Evolutionary conservation across 2,888 invertebrate genomes (phyloP).

Genomic region (Dinocampus coccinellae): DNA sequence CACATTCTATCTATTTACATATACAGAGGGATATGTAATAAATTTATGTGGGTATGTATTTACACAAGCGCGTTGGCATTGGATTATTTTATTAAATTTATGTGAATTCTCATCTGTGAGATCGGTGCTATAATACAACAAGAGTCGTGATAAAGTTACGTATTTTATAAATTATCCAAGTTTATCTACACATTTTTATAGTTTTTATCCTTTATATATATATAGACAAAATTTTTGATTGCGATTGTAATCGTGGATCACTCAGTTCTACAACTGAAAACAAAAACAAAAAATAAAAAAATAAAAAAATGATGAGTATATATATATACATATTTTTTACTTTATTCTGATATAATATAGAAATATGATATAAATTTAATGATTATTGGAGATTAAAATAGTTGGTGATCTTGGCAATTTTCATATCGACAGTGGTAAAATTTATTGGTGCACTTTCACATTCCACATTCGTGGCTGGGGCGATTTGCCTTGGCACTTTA

Average conservation of each 20-base stretch:
- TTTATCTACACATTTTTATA: no score
- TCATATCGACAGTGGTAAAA: conserved; percentile 29
- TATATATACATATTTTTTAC: no score
- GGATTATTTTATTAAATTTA: conserved; percentile 1
- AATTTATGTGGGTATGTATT: neutral
- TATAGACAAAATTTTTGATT: no score
- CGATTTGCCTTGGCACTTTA: conserved; percentile 38
- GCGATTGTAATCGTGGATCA: no score
- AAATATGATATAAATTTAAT: no score
- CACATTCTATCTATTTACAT: neutral
- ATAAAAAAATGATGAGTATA: no score
- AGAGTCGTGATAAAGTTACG: neutral
- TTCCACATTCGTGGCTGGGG: conserved; percentile 28
- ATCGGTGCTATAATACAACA: neutral
- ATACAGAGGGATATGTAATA: neutral
- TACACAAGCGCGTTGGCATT: neutral
- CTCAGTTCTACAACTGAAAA: no score
- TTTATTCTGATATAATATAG: no score
- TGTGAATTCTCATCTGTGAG: neutral
- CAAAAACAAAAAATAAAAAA: no score
- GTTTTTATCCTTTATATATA: no score
- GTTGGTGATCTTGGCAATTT: conserved; percentile 16
- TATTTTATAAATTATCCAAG: no score
- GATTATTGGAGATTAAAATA: neutral
- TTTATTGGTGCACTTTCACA: conserved; percentile 37